Conservation (phyloP, 2,888 invertebrate genomes). For the Neoaliturus tenellus region DNA sequence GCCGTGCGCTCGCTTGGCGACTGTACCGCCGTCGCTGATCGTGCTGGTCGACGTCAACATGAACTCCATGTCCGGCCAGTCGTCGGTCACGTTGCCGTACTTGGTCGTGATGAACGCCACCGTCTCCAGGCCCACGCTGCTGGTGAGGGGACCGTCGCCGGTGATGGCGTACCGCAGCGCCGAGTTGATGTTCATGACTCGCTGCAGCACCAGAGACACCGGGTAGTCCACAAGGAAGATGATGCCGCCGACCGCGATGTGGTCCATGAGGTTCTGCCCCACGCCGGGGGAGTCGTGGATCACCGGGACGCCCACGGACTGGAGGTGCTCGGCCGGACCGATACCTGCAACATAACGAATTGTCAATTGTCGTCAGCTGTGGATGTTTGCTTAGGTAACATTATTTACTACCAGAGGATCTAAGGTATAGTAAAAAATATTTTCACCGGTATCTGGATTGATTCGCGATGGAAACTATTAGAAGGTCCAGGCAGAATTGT, state of each 20-base stretch:
- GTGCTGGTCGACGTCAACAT: conserved; percentile 91
- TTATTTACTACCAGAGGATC: too few species aligned
- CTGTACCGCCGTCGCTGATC: conserved; percentile 88
- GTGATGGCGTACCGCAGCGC: conserved; percentile 88
- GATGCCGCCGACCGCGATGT: conserved; percentile 91
- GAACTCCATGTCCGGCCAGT: conserved; percentile 95
- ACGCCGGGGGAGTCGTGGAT: conserved; percentile 89
- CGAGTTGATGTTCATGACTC: conserved; percentile 89
- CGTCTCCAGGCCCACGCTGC: conserved; percentile 90
- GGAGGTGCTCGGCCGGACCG: conserved; percentile 85
- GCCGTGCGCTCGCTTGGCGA: conserved; percentile 85
- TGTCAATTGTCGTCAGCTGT: too few species aligned
- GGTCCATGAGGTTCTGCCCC: conserved; percentile 92
- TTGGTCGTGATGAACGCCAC: conserved; percentile 93
- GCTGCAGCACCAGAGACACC: conserved; percentile 86
- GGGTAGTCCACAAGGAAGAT: conserved; percentile 88
- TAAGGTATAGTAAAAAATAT: too few species aligned
- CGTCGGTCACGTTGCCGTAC: conserved; percentile 89
- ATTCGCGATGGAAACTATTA: too few species aligned
- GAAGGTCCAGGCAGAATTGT: too few species aligned
- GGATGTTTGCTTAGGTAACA: too few species aligned
- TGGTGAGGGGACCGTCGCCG: conserved; percentile 92
- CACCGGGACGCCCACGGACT: conserved; percentile 82
- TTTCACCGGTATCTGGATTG: too few species aligned
- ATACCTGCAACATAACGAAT: conserved; percentile 85